These are phyloP conservation scores for Ormyrus nitidulus DNA, from an alignment of 2,888 invertebrate species.

Conservation along the genomic window DNA sequence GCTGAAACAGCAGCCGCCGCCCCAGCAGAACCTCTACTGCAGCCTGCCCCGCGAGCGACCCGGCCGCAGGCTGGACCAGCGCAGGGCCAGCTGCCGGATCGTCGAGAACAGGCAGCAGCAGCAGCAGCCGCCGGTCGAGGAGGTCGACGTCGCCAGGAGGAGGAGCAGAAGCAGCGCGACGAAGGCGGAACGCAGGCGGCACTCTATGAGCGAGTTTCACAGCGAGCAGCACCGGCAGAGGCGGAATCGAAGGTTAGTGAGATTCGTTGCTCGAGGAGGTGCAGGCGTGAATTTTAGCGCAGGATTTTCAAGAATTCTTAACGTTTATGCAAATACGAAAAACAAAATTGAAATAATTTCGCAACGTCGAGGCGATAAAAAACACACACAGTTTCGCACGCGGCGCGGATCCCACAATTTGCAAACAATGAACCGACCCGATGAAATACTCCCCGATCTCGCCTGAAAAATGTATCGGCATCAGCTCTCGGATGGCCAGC, in stretches of 20 bases:
- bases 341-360: no score
- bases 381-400: no score
- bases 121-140: conserved; percentile 55
- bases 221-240: conserved; percentile 58
- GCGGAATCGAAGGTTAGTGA: conserved; percentile 36
- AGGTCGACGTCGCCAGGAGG: conserved; percentile 65
- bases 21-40: conserved; percentile 72
- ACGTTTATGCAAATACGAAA: no score
- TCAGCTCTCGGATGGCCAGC: no score
- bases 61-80: conserved; percentile 29
- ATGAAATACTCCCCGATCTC: no score
- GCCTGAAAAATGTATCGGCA: no score
- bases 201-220: conserved; percentile 71
- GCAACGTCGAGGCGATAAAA: no score
- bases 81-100: conserved; percentile 45
- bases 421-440: no score
- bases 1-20: conserved; percentile 19
- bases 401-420: no score
- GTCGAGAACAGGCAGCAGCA: conserved; percentile 49
- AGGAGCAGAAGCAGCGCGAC: conserved; percentile 60
- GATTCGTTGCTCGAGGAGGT: no score
- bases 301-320: no score
- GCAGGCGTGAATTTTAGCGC: no score
- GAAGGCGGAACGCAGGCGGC: conserved; percentile 70
- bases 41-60: conserved; percentile 69